phyloP scores from a whole-genome alignment of 2,797 vertebrate genomes.

The Sternarchorhynchus goeldii region DNA sequence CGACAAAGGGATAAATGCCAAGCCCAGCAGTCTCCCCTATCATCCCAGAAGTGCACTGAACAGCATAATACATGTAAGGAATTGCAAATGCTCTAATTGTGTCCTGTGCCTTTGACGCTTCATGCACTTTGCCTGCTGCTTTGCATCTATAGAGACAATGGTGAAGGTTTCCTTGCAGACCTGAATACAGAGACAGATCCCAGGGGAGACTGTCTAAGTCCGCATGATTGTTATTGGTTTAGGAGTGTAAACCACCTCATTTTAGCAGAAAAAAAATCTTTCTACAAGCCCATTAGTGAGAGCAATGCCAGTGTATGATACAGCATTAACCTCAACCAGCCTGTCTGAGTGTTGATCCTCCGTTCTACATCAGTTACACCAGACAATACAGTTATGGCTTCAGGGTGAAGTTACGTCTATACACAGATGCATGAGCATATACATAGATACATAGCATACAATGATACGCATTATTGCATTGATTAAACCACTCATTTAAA shows the following conservation, averaged over 20 bases:
- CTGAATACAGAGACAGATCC: not conserved
- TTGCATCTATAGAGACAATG: slow-evolving; percentile 6
- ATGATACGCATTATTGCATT: too few species aligned
- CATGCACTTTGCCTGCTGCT: slow-evolving; percentile 21
- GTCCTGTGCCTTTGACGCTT: slow-evolving; percentile 6
- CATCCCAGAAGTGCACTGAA: slow-evolving; percentile 31
- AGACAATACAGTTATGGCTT: not conserved
- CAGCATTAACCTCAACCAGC: not conserved
- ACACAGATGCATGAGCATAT: too few species aligned
- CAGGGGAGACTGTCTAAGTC: not conserved
- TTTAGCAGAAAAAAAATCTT: not conserved
- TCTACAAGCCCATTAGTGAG: not conserved
- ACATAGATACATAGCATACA: too few species aligned
- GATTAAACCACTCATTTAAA: too few species aligned
- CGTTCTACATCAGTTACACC: too few species aligned
- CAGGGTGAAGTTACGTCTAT: not conserved
- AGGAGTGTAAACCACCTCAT: not conserved
- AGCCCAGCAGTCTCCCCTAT: slow-evolving; percentile 9
- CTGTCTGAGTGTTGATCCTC: too few species aligned
- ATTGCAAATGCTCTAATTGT: slow-evolving; percentile 38
- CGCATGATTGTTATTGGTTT: not conserved
- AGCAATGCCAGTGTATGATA: not conserved
- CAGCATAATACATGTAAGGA: slow-evolving; percentile 37
- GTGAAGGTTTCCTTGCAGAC: not conserved
- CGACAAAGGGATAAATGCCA: slow-evolving; percentile 30